Base-by-base conservation (phyloP, 2,888 invertebrate species). In the Pheosia gnoma region DNA sequence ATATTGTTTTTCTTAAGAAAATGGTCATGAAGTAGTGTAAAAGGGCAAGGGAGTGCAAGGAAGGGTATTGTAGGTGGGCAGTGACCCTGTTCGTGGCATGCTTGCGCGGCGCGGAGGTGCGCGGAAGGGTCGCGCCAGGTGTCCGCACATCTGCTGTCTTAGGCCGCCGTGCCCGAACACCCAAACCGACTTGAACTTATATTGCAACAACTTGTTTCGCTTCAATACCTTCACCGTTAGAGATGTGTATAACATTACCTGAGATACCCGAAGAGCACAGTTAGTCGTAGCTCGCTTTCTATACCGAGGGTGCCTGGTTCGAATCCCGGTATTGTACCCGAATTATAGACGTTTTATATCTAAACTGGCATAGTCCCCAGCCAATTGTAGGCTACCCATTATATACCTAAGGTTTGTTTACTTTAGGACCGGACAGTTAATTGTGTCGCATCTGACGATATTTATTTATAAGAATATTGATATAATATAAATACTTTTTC, bases 61-160 rank as follows among this genome's bases (percentile, higher is more conserved):
- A 86, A 85, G 85, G 88, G 85, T 88, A 66, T 78, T 70, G 83
- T 89, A 90, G 92, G 91, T 90, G 93, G 91, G 85, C 91, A 92
- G 85, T 92, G 92, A 92, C 92, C 92, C 87, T 80, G 68, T 72
- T 74, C 78, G 74, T 61, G 66, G 68, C 63, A 72, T 72, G 74
- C 74, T 74, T 74, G 70, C 59, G 62, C 72, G 70, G 45, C 66
- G 74, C 72, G 81, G 82, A 84, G 84, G 83, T 80, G 82, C 81
- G 83, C 89, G 91, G 90, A 90, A 91, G 91, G 92, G 92, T 87
- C 90, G 85, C 86, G 89, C 93, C 93, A 93, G 93, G 93, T 93
- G 93, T 81, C 85, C 69, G 75, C 84, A 85, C 93, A 93, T 92
- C 93, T 93, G 93, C 91, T 91, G 90, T 89, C 91, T 89, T 88